Conservation (phyloP, 2,113 vertebrate species). For the Aythya baeri region DNA sequence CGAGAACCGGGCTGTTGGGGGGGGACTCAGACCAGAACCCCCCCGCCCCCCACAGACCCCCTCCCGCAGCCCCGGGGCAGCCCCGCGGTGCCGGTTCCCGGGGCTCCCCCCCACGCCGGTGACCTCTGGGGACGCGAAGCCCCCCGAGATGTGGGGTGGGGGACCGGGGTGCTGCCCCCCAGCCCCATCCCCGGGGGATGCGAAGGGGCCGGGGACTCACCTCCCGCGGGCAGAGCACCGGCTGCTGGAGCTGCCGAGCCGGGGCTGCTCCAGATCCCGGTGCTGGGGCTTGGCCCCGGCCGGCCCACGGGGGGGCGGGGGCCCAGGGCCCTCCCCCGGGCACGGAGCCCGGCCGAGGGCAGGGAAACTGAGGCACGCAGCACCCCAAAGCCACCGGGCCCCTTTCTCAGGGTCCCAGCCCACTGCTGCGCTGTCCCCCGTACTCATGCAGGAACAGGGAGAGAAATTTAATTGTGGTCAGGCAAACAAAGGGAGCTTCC, state of each 20-base stretch:
- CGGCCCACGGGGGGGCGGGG: slow-evolving; percentile 23
- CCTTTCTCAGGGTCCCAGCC: fast-evolving
- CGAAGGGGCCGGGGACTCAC: neutral
- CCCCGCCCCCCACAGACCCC: neutral
- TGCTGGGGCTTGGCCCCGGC: neutral
- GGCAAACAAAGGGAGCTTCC: slow-evolving; percentile 46
- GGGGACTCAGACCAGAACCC: neutral
- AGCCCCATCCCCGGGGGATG: too few relatives aligned
- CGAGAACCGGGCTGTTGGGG: neutral
- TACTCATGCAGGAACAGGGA: neutral
- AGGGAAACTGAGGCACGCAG: neutral
- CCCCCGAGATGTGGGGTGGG: too few relatives aligned
- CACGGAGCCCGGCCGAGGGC: neutral
- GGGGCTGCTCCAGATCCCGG: neutral
- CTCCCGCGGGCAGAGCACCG: neutral
- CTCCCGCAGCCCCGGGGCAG: neutral
- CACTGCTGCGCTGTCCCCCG: fast-evolving
- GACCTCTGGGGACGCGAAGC: neutral
- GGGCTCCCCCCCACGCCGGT: fast-evolving
- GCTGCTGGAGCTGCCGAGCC: neutral
- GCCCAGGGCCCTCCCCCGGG: neutral
- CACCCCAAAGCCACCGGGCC: fast-evolving
- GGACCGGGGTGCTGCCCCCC: too few relatives aligned
- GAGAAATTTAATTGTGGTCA: neutral
- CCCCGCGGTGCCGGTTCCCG: fast-evolving